Percentiles rank a stretch among this genome's conserved stretches.
These are phyloP conservation scores for Elaphurus davidianus DNA, from an alignment of 2,113 vertebrate species.

Conservation along the genomic window DNA sequence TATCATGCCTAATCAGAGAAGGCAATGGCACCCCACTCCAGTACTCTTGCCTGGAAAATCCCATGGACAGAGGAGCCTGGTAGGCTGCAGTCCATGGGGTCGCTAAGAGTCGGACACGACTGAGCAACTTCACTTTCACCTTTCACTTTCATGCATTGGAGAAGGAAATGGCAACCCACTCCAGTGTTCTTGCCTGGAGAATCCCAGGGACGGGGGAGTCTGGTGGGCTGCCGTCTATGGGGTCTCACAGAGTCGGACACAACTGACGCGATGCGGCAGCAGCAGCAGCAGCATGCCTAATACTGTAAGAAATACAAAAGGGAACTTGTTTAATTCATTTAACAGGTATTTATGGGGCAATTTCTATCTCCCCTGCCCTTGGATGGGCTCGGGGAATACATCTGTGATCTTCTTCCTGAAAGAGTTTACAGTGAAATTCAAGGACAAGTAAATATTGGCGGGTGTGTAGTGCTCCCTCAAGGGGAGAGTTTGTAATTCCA, in stretches of 20 bases:
- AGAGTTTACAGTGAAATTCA: neutral
- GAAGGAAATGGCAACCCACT: neutral
- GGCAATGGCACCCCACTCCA: neutral
- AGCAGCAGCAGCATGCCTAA: neutral
- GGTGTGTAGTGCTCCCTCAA: neutral
- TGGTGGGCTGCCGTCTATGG: rapidly evolving
- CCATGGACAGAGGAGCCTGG: neutral
- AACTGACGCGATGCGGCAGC: neutral
- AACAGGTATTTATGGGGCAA: neutral
- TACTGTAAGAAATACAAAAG: neutral
- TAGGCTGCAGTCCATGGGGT: neutral
- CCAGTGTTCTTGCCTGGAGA: neutral
- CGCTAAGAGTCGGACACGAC: rapidly evolving
- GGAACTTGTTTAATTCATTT: neutral
- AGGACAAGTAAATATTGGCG: neutral
- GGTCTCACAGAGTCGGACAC: rapidly evolving
- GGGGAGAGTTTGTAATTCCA: neutral
- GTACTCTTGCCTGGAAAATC: neutral
- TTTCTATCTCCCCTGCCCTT: neutral
- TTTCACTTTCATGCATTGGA: neutral
- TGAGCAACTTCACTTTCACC: neutral
- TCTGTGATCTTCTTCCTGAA: neutral
- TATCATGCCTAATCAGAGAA: neutral
- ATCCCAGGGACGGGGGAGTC: rapidly evolving
- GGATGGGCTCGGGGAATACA: neutral